Conservation (phyloP, 2,888 invertebrate species). For the Leucophenga montana region DNA sequence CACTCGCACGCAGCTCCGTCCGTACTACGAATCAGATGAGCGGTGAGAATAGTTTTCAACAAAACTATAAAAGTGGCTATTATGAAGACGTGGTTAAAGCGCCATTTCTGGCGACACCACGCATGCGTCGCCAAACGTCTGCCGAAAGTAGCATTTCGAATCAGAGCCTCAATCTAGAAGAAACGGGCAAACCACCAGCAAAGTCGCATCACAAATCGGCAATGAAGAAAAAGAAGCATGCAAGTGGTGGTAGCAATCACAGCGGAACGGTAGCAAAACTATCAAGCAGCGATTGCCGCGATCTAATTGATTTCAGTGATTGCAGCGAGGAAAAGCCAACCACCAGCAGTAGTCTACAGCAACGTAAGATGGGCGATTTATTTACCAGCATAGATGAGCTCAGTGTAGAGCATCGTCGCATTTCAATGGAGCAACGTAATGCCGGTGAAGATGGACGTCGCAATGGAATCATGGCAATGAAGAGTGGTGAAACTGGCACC, state of each 20-base stretch:
- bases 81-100: slow-evolving; percentile 57
- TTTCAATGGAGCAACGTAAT: slow-evolving; percentile 69
- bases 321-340: slow-evolving; percentile 61
- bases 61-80: slow-evolving; percentile 70
- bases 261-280: not conserved
- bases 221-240: slow-evolving; percentile 52
- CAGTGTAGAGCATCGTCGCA: slow-evolving; percentile 68
- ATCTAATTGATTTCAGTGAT: slow-evolving; percentile 71
- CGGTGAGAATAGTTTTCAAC: slow-evolving; percentile 71
- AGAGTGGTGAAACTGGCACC: slow-evolving; percentile 27
- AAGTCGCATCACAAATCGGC: slow-evolving; percentile 42
- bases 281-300: slow-evolving; percentile 49
- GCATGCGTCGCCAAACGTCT: slow-evolving; percentile 72
- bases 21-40: slow-evolving; percentile 70
- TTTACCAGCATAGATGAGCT: slow-evolving; percentile 27
- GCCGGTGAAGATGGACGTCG: slow-evolving; percentile 71
- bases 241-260: slow-evolving; percentile 25
- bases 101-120: slow-evolving; percentile 61
- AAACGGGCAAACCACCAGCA: slow-evolving; percentile 44
- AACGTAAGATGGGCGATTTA: not conserved
- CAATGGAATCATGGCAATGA: slow-evolving; percentile 71
- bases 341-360: slow-evolving; percentile 15
- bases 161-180: slow-evolving; percentile 71
- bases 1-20: slow-evolving; percentile 71
- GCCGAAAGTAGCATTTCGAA: slow-evolving; percentile 73